Evolutionary conservation across 2,888 invertebrate species (phyloP).

Genomic region (Sialis fuliginosa): DNA sequence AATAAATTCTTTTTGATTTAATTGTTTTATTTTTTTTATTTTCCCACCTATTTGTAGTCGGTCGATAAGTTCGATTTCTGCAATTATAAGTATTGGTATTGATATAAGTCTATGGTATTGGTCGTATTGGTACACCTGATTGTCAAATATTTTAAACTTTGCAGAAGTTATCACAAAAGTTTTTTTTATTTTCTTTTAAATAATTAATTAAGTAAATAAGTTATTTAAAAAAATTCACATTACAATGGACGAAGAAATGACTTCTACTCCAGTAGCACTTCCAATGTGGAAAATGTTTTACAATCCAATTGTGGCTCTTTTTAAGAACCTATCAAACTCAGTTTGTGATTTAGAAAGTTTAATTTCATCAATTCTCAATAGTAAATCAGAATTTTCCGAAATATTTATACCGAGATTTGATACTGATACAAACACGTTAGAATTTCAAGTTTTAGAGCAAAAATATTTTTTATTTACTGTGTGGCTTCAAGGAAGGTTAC

Average conservation of each 20-base stretch:
- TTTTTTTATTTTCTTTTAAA: no score
- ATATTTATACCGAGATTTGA: constrained; percentile 33
- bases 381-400: constrained; percentile 32
- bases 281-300: constrained; percentile 44
- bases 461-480: constrained; percentile 35
- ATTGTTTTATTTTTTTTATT: no score
- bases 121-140: no score
- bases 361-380: constrained; percentile 38
- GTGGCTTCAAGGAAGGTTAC: constrained; percentile 49
- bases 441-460: constrained; percentile 23
- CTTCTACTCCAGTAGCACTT: constrained; percentile 15
- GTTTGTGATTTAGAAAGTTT: constrained; percentile 35
- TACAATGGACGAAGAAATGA: background rate
- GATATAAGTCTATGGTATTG: no score
- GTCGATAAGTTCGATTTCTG: no score
- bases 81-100: no score
- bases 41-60: no score
- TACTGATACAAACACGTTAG: constrained; percentile 26
- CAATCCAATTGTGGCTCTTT: constrained; percentile 36
- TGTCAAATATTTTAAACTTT: no score
- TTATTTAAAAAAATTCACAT: no score
- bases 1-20: no score
- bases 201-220: no score
- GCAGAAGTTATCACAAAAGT: no score
- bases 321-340: constrained; percentile 35